Conservation (phyloP, 2,888 invertebrate genomes). For the Drosophila diplacantha region DNA sequence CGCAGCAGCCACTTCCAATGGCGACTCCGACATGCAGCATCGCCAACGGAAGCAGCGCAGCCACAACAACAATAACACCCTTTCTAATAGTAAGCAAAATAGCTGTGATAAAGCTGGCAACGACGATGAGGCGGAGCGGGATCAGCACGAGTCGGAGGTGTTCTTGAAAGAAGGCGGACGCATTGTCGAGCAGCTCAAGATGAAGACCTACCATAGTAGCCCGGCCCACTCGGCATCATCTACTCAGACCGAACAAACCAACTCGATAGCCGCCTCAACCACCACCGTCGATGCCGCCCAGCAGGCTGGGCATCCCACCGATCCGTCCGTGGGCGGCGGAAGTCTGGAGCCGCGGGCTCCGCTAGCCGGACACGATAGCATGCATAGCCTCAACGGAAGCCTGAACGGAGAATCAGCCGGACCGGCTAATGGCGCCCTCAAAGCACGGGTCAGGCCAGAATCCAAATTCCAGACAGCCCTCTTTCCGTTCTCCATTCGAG, state of each 20-base stretch:
- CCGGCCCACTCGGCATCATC: constrained; percentile 70
- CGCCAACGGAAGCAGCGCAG: constrained; percentile 74
- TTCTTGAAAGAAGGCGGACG: constrained; percentile 57
- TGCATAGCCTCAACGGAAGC: constrained; percentile 55
- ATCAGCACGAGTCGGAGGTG: constrained; percentile 62
- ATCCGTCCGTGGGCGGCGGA: constrained; percentile 15
- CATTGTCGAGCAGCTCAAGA: constrained; percentile 62
- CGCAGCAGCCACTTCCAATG: constrained; percentile 19
- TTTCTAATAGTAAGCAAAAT: constrained; percentile 53
- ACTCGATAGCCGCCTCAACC: constrained; percentile 32
- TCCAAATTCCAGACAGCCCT: neutral
- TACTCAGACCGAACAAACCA: constrained; percentile 74
- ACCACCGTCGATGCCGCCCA: constrained; percentile 44
- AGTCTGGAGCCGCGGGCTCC: constrained; percentile 47
- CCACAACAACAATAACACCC: constrained; percentile 52
- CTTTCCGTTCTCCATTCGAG: constrained; percentile 1
- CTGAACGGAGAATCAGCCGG: constrained; percentile 52
- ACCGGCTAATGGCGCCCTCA: constrained; percentile 70
- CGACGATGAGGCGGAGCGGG: constrained; percentile 23
- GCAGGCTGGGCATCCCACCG: constrained; percentile 38
- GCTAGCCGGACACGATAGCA: constrained; percentile 59
- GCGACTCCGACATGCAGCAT: constrained; percentile 74
- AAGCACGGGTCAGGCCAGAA: constrained; percentile 75
- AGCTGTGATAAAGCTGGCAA: constrained; percentile 68
- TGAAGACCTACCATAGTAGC: constrained; percentile 64